These are phyloP conservation scores for Blastobasis lacticolella DNA, from an alignment of 2,888 invertebrate genomes.

Conservation along the genomic window DNA sequence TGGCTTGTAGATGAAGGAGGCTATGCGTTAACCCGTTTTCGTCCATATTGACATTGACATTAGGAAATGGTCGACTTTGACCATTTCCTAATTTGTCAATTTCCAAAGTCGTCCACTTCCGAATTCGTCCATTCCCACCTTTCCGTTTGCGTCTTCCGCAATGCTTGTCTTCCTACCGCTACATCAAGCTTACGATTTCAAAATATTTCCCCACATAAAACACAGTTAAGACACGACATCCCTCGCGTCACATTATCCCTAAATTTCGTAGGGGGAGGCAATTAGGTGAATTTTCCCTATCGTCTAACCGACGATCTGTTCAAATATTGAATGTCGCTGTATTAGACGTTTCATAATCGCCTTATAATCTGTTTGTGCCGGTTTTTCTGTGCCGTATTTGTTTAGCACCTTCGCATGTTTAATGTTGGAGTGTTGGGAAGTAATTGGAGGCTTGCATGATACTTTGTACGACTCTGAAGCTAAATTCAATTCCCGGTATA, in stretches of 20 bases:
- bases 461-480: too few species aligned
- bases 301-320: constrained; percentile 28
- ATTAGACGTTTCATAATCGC: constrained; percentile 23
- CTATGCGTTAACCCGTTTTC: too few species aligned
- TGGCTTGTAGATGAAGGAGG: too few species aligned
- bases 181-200: background rate
- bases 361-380: constrained; percentile 28
- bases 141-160: too few species aligned
- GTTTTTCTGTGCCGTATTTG: background rate
- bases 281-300: constrained; percentile 29
- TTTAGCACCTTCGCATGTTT: constrained; percentile 5
- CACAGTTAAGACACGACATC: constrained; percentile 12
- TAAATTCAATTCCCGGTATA: too few species aligned
- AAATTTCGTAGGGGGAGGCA: constrained; percentile 23
- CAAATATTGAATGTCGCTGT: constrained; percentile 31
- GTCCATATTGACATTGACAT: too few species aligned
- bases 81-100: too few species aligned
- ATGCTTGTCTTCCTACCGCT: too few species aligned
- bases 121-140: too few species aligned
- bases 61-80: too few species aligned
- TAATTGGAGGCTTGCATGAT: too few species aligned
- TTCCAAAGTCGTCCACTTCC: too few species aligned
- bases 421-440: background rate
- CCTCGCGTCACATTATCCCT: constrained; percentile 13
- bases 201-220: background rate